These are phyloP conservation scores for Napeogenes inachia DNA, from an alignment of 2,888 invertebrate genomes.

Conservation along the genomic window DNA sequence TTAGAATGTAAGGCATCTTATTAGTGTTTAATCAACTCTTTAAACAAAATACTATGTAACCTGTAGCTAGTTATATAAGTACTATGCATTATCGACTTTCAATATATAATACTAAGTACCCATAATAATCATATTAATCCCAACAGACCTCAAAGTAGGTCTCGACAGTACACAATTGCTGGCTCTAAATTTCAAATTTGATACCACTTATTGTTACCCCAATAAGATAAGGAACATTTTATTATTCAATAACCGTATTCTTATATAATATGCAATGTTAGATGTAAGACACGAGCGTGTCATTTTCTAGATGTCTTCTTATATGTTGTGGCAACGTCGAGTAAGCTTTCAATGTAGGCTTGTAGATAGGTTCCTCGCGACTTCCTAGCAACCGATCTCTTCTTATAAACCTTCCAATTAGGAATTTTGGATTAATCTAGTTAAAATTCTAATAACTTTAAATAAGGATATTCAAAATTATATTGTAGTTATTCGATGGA, in stretches of 20 bases:
- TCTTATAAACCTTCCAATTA: slow-evolving; percentile 70
- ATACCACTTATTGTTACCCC: slow-evolving; percentile 49
- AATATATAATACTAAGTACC: slow-evolving; percentile 19
- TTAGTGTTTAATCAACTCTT: slow-evolving; percentile 65
- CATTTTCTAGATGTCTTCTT: slow-evolving; percentile 68
- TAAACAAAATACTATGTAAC: slow-evolving; percentile 65
- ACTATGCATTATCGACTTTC: slow-evolving; percentile 36
- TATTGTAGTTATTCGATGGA: slow-evolving; percentile 41
- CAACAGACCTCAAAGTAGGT: not conserved
- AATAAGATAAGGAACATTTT: slow-evolving; percentile 64
- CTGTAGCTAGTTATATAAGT: slow-evolving; percentile 60
- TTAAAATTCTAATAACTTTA: slow-evolving; percentile 53
- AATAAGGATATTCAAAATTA: slow-evolving; percentile 50
- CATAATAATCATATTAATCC: slow-evolving; percentile 8
- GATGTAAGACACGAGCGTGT: slow-evolving; percentile 63
- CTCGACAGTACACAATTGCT: slow-evolving; percentile 20
- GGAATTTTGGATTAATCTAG: slow-evolving; percentile 58
- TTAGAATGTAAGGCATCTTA: slow-evolving; percentile 58
- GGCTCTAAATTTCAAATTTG: slow-evolving; percentile 54
- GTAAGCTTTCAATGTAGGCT: slow-evolving; percentile 69
- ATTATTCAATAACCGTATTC: slow-evolving; percentile 52
- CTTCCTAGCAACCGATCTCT: slow-evolving; percentile 72
- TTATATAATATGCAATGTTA: slow-evolving; percentile 63
- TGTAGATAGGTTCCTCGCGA: slow-evolving; percentile 72
- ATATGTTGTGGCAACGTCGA: slow-evolving; percentile 68